Evolutionary conservation across 2,113 vertebrate species (phyloP).

Genomic region (Phaetusa simplex): DNA sequence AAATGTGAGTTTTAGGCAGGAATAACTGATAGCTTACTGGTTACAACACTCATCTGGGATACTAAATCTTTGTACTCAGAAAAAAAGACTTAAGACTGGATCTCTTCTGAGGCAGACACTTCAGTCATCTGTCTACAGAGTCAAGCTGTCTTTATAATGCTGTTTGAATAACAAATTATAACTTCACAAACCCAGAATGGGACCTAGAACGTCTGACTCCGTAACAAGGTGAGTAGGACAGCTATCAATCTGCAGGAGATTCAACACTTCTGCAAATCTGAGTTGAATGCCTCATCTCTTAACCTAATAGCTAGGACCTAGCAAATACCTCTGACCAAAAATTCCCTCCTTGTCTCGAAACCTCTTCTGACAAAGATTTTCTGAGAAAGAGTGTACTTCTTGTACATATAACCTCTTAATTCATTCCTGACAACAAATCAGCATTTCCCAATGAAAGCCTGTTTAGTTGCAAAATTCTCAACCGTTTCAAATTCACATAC

Average conservation of each 20-base stretch:
- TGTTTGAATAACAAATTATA: neutral
- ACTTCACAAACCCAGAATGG: neutral
- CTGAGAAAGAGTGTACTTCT: neutral
- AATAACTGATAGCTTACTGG: neutral
- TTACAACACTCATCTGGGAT: neutral
- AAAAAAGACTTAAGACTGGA: neutral
- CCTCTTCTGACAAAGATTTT: neutral
- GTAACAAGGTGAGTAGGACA: neutral
- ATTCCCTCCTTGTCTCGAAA: neutral
- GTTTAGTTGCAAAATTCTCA: neutral
- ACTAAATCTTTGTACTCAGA: neutral
- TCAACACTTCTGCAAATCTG: neutral
- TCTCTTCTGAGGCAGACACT: neutral
- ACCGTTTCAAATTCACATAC: neutral
- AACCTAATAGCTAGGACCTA: neutral
- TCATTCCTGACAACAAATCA: neutral
- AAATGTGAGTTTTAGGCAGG: neutral
- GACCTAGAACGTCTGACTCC: neutral
- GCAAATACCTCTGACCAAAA: neutral
- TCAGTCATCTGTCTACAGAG: neutral
- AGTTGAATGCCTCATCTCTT: neutral
- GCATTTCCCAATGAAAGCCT: neutral
- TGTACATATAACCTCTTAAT: neutral
- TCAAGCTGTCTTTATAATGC: neutral
- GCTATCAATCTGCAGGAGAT: neutral